phyloP scores from a whole-genome alignment of 2,113 vertebrate genomes.

The Grammomys dolichurus region DNA sequence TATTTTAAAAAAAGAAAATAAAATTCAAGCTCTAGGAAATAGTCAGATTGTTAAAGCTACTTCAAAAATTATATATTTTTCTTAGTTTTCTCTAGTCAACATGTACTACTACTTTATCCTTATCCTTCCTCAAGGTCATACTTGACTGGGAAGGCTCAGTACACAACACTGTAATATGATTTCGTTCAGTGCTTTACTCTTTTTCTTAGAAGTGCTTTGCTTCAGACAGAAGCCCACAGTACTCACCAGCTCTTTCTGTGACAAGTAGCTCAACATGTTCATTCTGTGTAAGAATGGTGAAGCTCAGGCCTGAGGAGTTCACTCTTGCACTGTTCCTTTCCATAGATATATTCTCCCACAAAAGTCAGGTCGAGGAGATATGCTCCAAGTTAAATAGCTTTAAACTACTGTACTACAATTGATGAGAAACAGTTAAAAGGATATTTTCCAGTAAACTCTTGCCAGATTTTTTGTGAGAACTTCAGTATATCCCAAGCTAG shows the following conservation, averaged over 20 bases:
- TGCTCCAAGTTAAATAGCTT: not conserved
- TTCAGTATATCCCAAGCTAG: not conserved
- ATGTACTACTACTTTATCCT: not conserved
- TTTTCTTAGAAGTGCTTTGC: constrained; percentile 34
- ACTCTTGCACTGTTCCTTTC: not conserved
- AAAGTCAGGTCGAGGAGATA: not conserved
- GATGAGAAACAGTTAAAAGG: constrained; percentile 1
- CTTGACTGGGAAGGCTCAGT: constrained; percentile 30
- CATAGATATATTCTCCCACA: not conserved
- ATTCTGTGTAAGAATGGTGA: constrained; percentile 40
- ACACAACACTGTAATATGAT: constrained; percentile 24
- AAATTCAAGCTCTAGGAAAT: not conserved
- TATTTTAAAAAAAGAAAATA: not conserved
- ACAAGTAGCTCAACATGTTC: not conserved
- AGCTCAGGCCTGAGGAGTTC: not conserved
- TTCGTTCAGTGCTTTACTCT: constrained; percentile 35
- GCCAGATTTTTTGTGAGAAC: not conserved
- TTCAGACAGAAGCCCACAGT: not conserved
- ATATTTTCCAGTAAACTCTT: constrained; percentile 11
- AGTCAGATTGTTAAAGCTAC: constrained; percentile 11
- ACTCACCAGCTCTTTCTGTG: not conserved
- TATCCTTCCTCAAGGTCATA: constrained; percentile 32
- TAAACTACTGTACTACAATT: not conserved
- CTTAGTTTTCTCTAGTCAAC: not conserved
- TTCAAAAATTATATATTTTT: constrained; percentile 50